Evolutionary conservation across 2,888 invertebrate genomes (phyloP).

Genomic region (Altica lythri): DNA sequence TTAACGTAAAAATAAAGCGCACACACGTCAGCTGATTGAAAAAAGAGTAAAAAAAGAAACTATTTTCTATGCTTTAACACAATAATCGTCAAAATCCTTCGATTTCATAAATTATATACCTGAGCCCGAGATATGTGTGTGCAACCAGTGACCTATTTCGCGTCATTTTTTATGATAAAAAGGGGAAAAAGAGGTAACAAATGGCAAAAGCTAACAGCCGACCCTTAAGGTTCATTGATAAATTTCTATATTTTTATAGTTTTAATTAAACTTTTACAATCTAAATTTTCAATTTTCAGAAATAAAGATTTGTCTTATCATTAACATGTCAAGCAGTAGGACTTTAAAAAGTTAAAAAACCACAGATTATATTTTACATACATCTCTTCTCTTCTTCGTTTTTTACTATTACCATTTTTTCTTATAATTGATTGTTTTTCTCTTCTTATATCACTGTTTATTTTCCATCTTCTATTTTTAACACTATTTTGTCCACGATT

Average conservation of each 20-base stretch:
- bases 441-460: no score
- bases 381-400: no score
- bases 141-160: constrained; percentile 42
- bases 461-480: no score
- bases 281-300: no score
- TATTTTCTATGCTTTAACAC: constrained; percentile 19
- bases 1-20: constrained; percentile 12
- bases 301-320: no score
- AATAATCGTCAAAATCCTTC: constrained; percentile 25
- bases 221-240: constrained; percentile 32
- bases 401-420: no score
- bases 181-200: constrained; percentile 39
- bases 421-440: no score
- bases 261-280: no score
- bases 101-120: constrained; percentile 36
- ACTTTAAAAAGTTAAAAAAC: no score
- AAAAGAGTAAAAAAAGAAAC: constrained; percentile 13
- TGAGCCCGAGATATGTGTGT: constrained; percentile 31
- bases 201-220: constrained; percentile 33
- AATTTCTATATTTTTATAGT: background rate
- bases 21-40: constrained; percentile 26
- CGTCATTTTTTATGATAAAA: constrained; percentile 35
- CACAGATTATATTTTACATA: no score
- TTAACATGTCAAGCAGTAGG: no score
- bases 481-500: no score